A percentile compares a stretch with the other conserved stretches of the same genome.
Conservation (phyloP, 2,113 vertebrate species). For the Melanostigma gelatinosum region DNA sequence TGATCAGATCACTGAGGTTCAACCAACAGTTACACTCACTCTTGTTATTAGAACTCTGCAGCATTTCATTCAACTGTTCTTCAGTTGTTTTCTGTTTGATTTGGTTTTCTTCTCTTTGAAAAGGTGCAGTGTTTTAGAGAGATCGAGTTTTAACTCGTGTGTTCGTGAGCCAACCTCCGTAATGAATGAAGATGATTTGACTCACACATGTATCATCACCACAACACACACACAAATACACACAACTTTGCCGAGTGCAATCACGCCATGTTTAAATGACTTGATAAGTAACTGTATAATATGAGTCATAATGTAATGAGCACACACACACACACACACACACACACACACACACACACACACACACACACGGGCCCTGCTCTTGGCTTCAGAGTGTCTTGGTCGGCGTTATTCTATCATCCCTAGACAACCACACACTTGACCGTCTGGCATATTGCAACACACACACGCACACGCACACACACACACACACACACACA, state of each 20-base stretch:
- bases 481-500: constrained; percentile 22
- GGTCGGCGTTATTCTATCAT: constrained; percentile 74
- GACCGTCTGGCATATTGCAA: constrained; percentile 32
- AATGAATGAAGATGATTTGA: background rate
- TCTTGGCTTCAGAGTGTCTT: constrained; percentile 44
- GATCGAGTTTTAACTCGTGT: too few species aligned
- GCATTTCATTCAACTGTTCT: background rate
- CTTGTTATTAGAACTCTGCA: background rate
- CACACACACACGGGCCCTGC: background rate
- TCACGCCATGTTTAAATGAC: background rate
- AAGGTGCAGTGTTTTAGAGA: background rate
- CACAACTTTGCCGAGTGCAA: background rate
- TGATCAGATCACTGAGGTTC: too few species aligned
- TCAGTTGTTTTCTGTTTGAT: background rate
- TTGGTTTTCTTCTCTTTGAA: background rate
- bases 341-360: constrained; percentile 18
- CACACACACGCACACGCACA: constrained; percentile 19
- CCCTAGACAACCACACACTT: constrained; percentile 31
- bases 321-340: constrained; percentile 17
- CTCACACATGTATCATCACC: background rate
- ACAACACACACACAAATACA: background rate
- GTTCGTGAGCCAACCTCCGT: background rate
- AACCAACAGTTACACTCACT: too few species aligned
- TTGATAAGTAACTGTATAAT: constrained; percentile 19
- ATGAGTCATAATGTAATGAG: constrained; percentile 29